Evolutionary conservation across 2,888 invertebrate genomes (phyloP), one percentile per base, ranked within the genome.

Genomic region (Neoitamus cyanurus): DNA sequence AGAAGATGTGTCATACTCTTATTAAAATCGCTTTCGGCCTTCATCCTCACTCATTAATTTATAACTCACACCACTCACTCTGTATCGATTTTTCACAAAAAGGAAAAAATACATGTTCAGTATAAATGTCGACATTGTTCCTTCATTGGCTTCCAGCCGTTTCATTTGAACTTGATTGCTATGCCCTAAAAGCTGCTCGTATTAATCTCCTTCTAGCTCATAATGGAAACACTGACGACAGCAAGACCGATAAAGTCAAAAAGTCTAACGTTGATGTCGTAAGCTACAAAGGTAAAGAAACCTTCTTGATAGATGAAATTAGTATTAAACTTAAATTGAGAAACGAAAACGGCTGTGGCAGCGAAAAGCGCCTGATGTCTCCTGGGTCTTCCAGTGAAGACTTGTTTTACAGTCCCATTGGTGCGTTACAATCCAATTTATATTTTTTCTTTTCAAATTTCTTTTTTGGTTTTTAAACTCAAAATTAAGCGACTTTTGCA

Each of bases 341-440:
- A 78, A 58, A 48, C 78, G 42, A 69, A 83, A 83, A 37, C 31
- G 70, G 83, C 28, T 69, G n/a, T 42, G 28, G 73, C 25, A 58
- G 31, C 34, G 3, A 42, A 15, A 75, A 28, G 31, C 48, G 30
- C 34, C 42, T 48, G 25, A 31, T 84, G 34, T 20, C 80, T 13
- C 13, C 48, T 75, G 89, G 89, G 78, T 89, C 90, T 70, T 90
- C 90, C 85, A 87, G 89, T 84, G 90, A 90, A 87, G 90, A 90
- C 86, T 87, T 90, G 46, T 90, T 89, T 87, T 90, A 89, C 88
- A 90, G 90, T 88, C 90, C 90, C 86, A 89, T 90, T 86, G 90
- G 90, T 91, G 88, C 87, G 90, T 90, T 86, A 68, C 31, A 15
- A 20, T 46, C 77, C 42, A 42, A 20, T 28, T 42, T 75, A 31